Conservation (phyloP, 2,888 invertebrate genomes). For the Lutraria lutraria region DNA sequence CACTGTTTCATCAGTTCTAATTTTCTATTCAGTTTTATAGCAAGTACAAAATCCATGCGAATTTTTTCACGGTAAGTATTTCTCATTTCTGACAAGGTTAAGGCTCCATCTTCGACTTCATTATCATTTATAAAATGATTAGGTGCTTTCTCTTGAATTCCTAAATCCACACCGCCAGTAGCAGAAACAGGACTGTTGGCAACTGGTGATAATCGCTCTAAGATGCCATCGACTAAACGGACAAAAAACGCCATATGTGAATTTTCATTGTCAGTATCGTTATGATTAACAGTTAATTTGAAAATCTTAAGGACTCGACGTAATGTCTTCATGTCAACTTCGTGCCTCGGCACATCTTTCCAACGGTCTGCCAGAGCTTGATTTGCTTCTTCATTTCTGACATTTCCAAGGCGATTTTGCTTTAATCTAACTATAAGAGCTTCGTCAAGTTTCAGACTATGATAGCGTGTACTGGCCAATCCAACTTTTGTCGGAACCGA, state of each 20-base stretch:
- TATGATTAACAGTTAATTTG: background rate
- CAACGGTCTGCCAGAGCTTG: background rate
- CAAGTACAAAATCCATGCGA: constrained; percentile 66
- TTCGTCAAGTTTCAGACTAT: constrained; percentile 11
- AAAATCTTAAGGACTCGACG: background rate
- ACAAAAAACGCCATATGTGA: background rate
- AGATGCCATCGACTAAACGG: background rate
- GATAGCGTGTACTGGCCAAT: constrained; percentile 9
- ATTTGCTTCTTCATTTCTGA: background rate
- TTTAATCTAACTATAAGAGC: background rate
- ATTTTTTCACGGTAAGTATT: constrained; percentile 47
- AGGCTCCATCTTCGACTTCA: background rate
- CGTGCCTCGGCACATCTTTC: constrained; percentile 1
- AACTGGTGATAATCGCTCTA: background rate
- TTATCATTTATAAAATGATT: background rate
- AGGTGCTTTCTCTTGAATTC: background rate
- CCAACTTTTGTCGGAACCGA: constrained; percentile 41
- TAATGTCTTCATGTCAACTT: background rate
- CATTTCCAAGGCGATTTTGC: too few relatives aligned
- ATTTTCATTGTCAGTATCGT: background rate
- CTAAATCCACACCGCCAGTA: background rate
- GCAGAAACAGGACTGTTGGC: too few relatives aligned
- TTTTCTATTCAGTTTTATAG: constrained; percentile 50
- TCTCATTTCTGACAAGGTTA: background rate
- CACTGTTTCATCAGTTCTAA: constrained; percentile 51